Evolutionary conservation across 2,888 invertebrate genomes (phyloP).

Genomic region (Rhagophthalmus giganteus): DNA sequence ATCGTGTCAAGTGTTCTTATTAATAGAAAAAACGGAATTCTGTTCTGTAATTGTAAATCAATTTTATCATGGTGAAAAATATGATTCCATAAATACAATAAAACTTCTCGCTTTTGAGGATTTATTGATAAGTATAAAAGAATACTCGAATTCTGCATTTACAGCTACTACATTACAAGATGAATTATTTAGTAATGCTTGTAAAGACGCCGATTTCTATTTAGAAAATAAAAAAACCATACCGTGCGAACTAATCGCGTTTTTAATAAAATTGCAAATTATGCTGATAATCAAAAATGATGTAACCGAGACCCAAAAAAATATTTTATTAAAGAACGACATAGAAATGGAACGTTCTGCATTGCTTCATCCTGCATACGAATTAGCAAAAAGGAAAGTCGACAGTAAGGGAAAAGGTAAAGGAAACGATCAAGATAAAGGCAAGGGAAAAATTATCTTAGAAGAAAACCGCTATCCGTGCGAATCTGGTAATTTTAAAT

Average conservation of each 20-base stretch:
- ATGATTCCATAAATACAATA: slow-evolving; percentile 6
- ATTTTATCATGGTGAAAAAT: slow-evolving; percentile 11
- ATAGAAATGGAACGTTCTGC: slow-evolving; percentile 4
- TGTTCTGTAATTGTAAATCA: slow-evolving; percentile 5
- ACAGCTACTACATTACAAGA: neutral
- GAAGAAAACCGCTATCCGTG: slow-evolving; percentile 6
- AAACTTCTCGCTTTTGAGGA: slow-evolving; percentile 14
- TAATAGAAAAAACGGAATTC: slow-evolving; percentile 10
- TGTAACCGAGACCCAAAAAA: slow-evolving; percentile 3
- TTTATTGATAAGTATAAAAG: slow-evolving; percentile 6
- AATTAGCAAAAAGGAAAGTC: neutral
- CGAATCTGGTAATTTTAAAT: slow-evolving; percentile 6
- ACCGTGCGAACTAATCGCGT: slow-evolving; percentile 8
- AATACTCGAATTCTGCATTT: neutral
- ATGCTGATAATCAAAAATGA: slow-evolving; percentile 13
- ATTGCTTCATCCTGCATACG: neutral
- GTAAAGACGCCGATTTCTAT: slow-evolving; percentile 1
- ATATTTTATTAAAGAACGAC: neutral
- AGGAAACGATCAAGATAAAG: neutral
- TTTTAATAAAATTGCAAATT: slow-evolving; percentile 22
- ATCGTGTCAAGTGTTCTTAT: slow-evolving; percentile 11
- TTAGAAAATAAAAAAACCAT: slow-evolving; percentile 1
- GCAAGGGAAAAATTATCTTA: neutral
- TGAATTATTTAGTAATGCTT: slow-evolving; percentile 3
- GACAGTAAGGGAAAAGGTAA: neutral